These are phyloP conservation scores for Scolopax mira DNA, from an alignment of 2,113 vertebrate species.

Conservation along the genomic window DNA sequence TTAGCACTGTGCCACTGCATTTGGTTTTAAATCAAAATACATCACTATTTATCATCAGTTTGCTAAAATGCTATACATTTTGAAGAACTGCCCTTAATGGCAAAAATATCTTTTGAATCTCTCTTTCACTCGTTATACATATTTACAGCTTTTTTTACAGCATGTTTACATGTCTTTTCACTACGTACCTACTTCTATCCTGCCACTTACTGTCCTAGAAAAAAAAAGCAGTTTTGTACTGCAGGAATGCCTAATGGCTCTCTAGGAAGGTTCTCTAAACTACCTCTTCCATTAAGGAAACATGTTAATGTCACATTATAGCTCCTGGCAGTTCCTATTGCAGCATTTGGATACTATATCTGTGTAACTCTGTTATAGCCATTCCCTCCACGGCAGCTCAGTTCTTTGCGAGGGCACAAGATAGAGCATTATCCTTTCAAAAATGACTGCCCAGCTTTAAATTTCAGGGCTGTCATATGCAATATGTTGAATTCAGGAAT, in stretches of 20 bases:
- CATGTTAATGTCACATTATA: not conserved
- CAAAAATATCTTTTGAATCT: not conserved
- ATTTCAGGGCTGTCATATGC: slow-evolving; percentile 17
- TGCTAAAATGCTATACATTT: not conserved
- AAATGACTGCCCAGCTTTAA: slow-evolving; percentile 22
- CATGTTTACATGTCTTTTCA: not conserved
- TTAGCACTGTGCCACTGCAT: not conserved
- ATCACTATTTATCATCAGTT: not conserved
- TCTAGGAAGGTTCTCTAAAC: not conserved
- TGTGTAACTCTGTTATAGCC: not conserved
- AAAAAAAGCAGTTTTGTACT: not conserved
- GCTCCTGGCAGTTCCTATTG: not conserved
- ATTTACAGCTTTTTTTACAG: not conserved
- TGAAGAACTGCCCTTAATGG: not conserved
- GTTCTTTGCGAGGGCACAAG: not conserved
- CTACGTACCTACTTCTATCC: not conserved
- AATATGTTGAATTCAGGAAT: not conserved
- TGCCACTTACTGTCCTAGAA: not conserved
- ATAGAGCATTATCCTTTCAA: not conserved
- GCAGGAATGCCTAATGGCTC: not conserved
- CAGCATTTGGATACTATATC: not conserved
- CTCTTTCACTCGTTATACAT: not conserved
- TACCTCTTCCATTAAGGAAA: not conserved
- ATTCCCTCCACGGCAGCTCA: not conserved
- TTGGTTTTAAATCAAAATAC: not conserved